Base-by-base conservation (phyloP, 2,888 invertebrate genomes). In the Mythimna ferrago region DNA sequence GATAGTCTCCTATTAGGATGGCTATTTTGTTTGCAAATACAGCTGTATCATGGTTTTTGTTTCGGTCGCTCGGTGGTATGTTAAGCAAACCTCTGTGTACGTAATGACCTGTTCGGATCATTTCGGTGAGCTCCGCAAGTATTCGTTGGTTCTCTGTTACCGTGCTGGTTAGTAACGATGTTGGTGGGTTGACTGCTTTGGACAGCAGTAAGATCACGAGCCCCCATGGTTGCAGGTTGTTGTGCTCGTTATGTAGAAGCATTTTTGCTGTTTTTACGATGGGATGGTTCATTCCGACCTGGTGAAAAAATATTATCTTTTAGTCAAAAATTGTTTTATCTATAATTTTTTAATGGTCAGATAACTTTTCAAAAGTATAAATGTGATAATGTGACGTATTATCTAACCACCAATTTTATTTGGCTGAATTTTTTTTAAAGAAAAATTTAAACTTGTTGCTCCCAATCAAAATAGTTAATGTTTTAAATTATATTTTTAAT, bases 11-110 rank as follows among this genome's bases (percentile, higher is more conserved):
- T 80, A 98, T 98, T 0, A 99, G 96, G 16, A 99, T 97, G 0
- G 98, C 98, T 86, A 99, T 98, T 96, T 98, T 99, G 91, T 99
- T 99, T 0, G 98, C 98, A 92, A 98, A 98, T 89, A 98, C 97
- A 95, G 98, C 97, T 73, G 98, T 98, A 63, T 97, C 97, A 44
- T 96, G 95, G 67, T 97, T 97, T 35, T 96, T 93, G 19, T 95
- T 90, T 83, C 97, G 93, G 54, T 97, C 93, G 84, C 97, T 96
- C 2, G 89, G 70, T 0, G 94, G 91, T 82, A 96, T 92, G 81
- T 96, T 96, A n/a, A 96, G 84, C 9, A 96, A 78, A 2, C 96
- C 98, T 92, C 97, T 97, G 92, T 99, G 99, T 16, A 99, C 97
- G 60, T 98, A 97, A 89, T 98, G 98, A 68, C 98, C 98, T 0